Base-by-base conservation (phyloP, 1,140 invertebrate species). In the Achatina immaculata region DNA sequence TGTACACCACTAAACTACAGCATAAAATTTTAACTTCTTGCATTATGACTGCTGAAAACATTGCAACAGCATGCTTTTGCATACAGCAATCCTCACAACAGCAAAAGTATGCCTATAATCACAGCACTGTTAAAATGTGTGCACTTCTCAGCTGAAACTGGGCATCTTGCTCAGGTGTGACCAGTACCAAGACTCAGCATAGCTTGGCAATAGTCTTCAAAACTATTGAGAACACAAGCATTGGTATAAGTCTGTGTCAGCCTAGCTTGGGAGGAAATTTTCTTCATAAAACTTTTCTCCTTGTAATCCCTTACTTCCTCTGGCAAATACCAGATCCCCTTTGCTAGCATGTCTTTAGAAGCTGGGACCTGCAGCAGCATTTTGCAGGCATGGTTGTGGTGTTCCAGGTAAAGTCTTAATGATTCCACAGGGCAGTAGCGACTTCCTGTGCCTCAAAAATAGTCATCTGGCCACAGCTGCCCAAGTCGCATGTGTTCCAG, bases 371-470 rank as follows among this genome's bases (percentile, higher is more conserved):
- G 78, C 14, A 80, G 68, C n/a, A 80, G 38, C 34, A 45, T 24
- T 42, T 71, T 71, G 48, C 43, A n/a, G 1, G 45, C 34, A n/a
- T 55, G 65, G 42, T 80, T 80, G 45, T 68, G 78, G 19, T 80
- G 66, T 48, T 80, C 24, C 40, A 83, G 28, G 51, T 83, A 83
- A 6, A 81, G 36, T 36, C 51, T 80, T 9, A 83, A 79, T 45
- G 82, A 80, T n/a, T 78, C 55, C 42, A 83, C 82, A 45, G 82
- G 48, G 51, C 82, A 83, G 34, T 78, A 78, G 11, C 9, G 65
- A 4, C 75, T 75, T 0, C 78, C 74, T 4, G n/a, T 81, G 45
- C 36, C 40, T 68, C 76, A 40, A 80, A 45, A 1, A 72, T 40
- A 2, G 78, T 80, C 66, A 80, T 48, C 55, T 80, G 66, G 31